A percentile compares a stretch with the other conserved stretches of the same genome.
phyloP scores from a whole-genome alignment of 2,113 vertebrate genomes.

The Leptosomus discolor region DNA sequence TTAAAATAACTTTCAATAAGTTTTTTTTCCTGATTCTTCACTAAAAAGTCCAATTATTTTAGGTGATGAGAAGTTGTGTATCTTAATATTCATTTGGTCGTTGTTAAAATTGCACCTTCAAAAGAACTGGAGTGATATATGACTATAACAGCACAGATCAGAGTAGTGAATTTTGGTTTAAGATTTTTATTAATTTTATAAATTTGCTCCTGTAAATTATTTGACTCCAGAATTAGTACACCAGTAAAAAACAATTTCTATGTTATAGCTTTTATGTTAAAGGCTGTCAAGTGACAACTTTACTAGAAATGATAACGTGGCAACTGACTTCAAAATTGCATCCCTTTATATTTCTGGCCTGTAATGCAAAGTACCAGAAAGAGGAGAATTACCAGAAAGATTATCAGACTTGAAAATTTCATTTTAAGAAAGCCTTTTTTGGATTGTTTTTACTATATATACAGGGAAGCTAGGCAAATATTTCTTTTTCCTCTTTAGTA shows the following conservation, averaged over 20 bases:
- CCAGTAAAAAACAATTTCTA: background rate
- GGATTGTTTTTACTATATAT: background rate
- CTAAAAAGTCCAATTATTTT: background rate
- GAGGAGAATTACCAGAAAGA: background rate
- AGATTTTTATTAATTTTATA: background rate
- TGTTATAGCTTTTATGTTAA: background rate
- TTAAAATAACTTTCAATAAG: background rate
- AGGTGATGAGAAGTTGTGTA: background rate
- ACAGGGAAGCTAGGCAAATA: background rate
- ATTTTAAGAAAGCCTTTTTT: background rate
- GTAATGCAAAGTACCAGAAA: background rate
- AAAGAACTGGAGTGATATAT: background rate
- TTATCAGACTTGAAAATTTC: background rate
- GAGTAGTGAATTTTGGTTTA: background rate
- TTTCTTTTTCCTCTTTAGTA: background rate
- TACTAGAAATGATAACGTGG: background rate
- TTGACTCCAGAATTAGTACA: accelerated
- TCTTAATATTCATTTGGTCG: background rate
- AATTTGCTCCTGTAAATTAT: background rate
- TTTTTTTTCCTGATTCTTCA: background rate
- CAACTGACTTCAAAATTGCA: background rate
- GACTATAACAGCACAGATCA: background rate
- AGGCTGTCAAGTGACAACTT: background rate
- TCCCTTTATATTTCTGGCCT: background rate
- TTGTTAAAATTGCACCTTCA: background rate